Evolutionary conservation across 2,113 vertebrate genomes (phyloP), one percentile per base, ranked within the genome.

Genomic region (Oncorhynchus kisutch): DNA sequence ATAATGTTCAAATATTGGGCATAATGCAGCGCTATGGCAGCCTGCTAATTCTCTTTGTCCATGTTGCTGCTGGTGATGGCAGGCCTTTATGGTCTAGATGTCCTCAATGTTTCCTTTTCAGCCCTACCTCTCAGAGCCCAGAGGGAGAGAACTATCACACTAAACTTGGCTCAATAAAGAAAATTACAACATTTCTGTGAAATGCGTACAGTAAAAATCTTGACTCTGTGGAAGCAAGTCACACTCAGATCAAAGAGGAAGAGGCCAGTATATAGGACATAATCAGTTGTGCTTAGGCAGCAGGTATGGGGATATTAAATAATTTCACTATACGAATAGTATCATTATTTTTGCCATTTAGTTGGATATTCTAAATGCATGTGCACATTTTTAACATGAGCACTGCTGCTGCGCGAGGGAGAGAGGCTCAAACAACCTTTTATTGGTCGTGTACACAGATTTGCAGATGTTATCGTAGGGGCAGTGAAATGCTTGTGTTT

Each of bases 141-240:
- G 31, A 74, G 64, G 39, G 48, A 70, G 24, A 48, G 57, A 54
- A 68, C 27, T 34, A 74, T 75, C 57, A 34, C 71, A 64, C 64
- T 71, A 72, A 64, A 72, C 39, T 27, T 66, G 34, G 69, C 34
- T 72, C 73, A 76, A 65, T 80, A 76, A 65, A 54, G 27, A 78
- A 81, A 80, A 78, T 72, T 57, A 67, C 34, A 31, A 18, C 64
- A 31, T 71, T 70, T 75, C 29, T 12, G 45, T 34, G 1, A 71
- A 76, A 31, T 69, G 20, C 3, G 25, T 71, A 29, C 64, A 57
- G 62, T 34, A 48, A 65, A 69, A 59, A 18, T 65, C 66, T 39
- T 16, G 34, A n/a, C 24, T 29, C 59, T 24, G 29, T 4, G 1
- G 18, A 22, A 31, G 34, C 12, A 34, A 1, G 60, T 31, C 39